Conservation (phyloP, 2,113 vertebrate genomes). For the Camelus dromedarius region DNA sequence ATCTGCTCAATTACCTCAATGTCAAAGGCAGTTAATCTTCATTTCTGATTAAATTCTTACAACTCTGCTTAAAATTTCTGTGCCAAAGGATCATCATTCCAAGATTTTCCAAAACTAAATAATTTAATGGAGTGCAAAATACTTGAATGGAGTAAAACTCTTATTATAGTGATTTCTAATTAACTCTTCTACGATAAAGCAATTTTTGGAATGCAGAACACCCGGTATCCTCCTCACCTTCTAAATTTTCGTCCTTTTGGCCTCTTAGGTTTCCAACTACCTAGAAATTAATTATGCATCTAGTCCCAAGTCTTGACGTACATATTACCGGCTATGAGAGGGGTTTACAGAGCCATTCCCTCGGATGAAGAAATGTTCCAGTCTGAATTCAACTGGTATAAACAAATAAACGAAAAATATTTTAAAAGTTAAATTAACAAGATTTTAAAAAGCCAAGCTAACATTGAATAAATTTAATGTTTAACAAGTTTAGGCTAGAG, state of each 20-base stretch:
- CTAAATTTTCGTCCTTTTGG: background rate
- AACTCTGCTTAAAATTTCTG: background rate
- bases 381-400: background rate
- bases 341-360: background rate
- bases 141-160: background rate
- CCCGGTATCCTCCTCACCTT: background rate
- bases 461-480: slow-evolving; percentile 1
- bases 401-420: background rate
- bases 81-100: background rate
- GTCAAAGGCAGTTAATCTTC: background rate
- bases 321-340: background rate
- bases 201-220: background rate
- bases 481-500: background rate
- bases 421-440: slow-evolving; percentile 1
- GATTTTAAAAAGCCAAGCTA: background rate
- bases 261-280: background rate
- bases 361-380: background rate
- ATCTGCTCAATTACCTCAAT: background rate
- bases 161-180: background rate
- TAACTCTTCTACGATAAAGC: background rate
- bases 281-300: background rate
- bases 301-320: background rate
- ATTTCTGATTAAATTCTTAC: slow-evolving; percentile 24
- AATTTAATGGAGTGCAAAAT: background rate
- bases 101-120: background rate